A percentile compares a stretch with the other conserved stretches of the same genome.
phyloP scores from a whole-genome alignment of 2,888 invertebrate species.

The Drosophila stalkeri region DNA sequence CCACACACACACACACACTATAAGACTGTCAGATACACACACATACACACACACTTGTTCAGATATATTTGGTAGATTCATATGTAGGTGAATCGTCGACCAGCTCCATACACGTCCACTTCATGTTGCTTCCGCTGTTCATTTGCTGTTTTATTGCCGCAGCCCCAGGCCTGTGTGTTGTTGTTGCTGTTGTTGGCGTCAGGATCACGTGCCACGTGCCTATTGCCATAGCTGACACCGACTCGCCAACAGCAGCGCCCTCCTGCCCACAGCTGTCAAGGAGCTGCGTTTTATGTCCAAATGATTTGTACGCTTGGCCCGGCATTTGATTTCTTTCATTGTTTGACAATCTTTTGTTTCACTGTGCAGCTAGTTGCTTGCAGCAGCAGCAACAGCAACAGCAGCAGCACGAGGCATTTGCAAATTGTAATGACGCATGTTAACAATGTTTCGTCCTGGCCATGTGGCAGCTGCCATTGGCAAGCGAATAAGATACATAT shows the following conservation, averaged over 20 bases:
- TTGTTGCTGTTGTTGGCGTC: constrained; percentile 43
- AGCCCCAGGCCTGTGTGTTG: constrained; percentile 51
- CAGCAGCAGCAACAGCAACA: constrained; percentile 19
- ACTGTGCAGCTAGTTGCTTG: constrained; percentile 19
- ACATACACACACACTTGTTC: constrained; percentile 11
- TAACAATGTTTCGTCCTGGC: constrained; percentile 70
- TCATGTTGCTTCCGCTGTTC: constrained; percentile 77
- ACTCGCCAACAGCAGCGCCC: background rate
- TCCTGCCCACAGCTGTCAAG: constrained; percentile 53
- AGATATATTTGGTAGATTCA: background rate
- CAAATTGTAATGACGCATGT: constrained; percentile 83
- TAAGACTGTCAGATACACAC: background rate
- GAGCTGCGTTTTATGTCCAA: constrained; percentile 77
- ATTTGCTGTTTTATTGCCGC: constrained; percentile 76
- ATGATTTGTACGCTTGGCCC: constrained; percentile 71
- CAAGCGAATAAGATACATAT: constrained; percentile 24
- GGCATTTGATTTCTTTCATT: constrained; percentile 67
- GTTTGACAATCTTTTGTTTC: constrained; percentile 52
- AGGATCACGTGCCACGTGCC: constrained; percentile 68
- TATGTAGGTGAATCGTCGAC: constrained; percentile 39
- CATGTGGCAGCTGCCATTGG: constrained; percentile 21
- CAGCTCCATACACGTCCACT: constrained; percentile 58
- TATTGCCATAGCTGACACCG: constrained; percentile 35
- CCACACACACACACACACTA: constrained; percentile 10
- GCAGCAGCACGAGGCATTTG: constrained; percentile 59